These are phyloP conservation scores for Holothuria glaberrima DNA, from an alignment of 35 echinoderm and acorn worm species.

Conservation along the genomic window DNA sequence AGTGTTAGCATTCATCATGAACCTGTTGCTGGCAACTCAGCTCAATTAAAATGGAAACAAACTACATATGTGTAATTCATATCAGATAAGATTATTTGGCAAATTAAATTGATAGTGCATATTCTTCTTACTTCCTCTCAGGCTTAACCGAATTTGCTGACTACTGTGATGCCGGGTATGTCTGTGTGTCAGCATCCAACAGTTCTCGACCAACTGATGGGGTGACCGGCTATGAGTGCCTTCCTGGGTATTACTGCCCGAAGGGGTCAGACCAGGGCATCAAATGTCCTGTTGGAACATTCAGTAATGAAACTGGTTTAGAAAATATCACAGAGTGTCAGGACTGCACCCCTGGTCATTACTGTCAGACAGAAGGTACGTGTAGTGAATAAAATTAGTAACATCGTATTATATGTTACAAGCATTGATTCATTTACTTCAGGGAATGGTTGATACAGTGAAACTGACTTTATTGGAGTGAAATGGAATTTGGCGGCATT, in stretches of 20 bases:
- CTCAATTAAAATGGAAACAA: too few species aligned
- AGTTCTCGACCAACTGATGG: slow-evolving; percentile 87
- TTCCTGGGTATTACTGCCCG: slow-evolving; percentile 96
- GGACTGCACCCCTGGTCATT: slow-evolving; percentile 81
- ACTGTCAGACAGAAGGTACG: slow-evolving; percentile 92
- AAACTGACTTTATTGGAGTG: too few species aligned
- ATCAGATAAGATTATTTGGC: too few species aligned
- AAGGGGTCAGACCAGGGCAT: slow-evolving; percentile 92
- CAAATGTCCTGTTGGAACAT: slow-evolving; percentile 95
- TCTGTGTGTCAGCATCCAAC: slow-evolving; percentile 90
- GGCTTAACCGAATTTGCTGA: slow-evolving; percentile 80
- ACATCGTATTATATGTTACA: too few species aligned
- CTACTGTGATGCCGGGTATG: slow-evolving; percentile 90
- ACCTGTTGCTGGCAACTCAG: too few species aligned
- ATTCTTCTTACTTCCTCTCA: neutral
- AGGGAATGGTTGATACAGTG: too few species aligned
- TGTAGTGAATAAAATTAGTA: too few species aligned
- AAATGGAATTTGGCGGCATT: too few species aligned
- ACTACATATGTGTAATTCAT: too few species aligned
- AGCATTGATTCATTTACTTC: too few species aligned
- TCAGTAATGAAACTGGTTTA: slow-evolving; percentile 87
- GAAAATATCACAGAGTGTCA: slow-evolving; percentile 98
- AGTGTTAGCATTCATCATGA: too few species aligned
- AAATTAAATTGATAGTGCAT: too few species aligned
- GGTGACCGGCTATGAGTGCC: slow-evolving; percentile 92